Conservation (phyloP, 2,797 vertebrate species). For the Telmatherina bonti region DNA sequence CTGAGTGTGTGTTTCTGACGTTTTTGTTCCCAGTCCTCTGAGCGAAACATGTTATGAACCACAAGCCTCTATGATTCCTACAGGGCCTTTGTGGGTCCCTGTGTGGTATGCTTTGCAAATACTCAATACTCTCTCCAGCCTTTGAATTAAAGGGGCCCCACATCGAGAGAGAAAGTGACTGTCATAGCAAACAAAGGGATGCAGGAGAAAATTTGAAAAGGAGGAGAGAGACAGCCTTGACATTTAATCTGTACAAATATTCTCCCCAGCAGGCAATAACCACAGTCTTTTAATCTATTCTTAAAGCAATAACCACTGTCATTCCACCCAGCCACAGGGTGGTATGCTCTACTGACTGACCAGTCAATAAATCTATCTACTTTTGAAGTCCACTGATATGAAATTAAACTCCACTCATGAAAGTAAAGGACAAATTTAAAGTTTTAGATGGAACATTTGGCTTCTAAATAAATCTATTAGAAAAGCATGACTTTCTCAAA, state of each 20-base stretch:
- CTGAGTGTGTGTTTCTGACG: constrained; percentile 44
- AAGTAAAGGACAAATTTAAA: not conserved
- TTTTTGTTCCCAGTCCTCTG: constrained; percentile 59
- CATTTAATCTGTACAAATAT: constrained; percentile 82
- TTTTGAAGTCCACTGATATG: constrained; percentile 29
- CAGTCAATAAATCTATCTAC: constrained; percentile 48
- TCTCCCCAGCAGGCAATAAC: constrained; percentile 74
- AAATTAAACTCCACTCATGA: constrained; percentile 25
- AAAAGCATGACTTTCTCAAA: not conserved
- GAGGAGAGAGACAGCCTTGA: constrained; percentile 74
- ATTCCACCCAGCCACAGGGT: constrained; percentile 43
- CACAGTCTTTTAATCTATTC: constrained; percentile 66
- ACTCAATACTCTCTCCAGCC: constrained; percentile 76
- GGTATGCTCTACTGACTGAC: constrained; percentile 30
- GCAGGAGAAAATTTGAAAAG: constrained; percentile 77
- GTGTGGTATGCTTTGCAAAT: constrained; percentile 73
- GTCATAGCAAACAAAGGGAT: constrained; percentile 82
- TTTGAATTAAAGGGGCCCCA: constrained; percentile 78
- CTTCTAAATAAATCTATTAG: not conserved
- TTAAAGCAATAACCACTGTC: constrained; percentile 67
- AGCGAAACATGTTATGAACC: constrained; percentile 68
- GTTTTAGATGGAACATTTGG: not conserved
- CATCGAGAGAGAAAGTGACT: constrained; percentile 83
- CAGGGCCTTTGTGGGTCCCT: constrained; percentile 63
- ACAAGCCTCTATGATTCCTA: constrained; percentile 64